phyloP scores from a whole-genome alignment of 2,888 invertebrate species.

The Lissocephala sabroskyi region DNA sequence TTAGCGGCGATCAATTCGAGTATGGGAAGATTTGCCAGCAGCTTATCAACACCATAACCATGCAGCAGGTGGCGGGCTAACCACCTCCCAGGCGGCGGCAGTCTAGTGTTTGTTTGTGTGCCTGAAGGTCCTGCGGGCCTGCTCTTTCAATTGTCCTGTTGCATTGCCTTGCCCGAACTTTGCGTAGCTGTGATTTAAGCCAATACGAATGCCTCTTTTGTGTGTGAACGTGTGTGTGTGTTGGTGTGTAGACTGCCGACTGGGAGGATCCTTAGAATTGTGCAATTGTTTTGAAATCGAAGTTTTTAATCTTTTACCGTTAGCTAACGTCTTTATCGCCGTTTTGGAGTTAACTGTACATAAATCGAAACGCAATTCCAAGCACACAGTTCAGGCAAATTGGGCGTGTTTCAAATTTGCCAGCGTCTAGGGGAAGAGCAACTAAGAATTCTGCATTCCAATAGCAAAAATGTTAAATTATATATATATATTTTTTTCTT shows the following conservation, averaged over 20 bases:
- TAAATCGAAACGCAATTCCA: too few relatives aligned
- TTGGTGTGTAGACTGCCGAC: not conserved
- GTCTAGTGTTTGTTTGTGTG: not conserved
- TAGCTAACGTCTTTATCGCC: too few relatives aligned
- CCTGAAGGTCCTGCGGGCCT: not conserved
- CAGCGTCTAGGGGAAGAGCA: too few relatives aligned
- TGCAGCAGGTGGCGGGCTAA: constrained; percentile 73
- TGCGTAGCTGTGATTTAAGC: constrained; percentile 57
- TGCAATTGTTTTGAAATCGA: too few relatives aligned
- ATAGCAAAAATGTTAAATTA: constrained; percentile 45
- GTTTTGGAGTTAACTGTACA: too few relatives aligned
- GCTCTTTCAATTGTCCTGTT: not conserved
- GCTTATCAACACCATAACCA: constrained; percentile 88
- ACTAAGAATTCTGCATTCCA: constrained; percentile 47
- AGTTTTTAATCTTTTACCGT: too few relatives aligned
- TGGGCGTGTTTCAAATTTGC: too few relatives aligned
- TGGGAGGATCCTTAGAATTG: too few relatives aligned
- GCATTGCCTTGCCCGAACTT: constrained; percentile 54
- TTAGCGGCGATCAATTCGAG: constrained; percentile 90
- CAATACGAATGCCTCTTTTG: constrained; percentile 29
- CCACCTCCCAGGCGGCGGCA: not conserved
- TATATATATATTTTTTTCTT: constrained; percentile 11
- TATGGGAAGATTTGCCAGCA: constrained; percentile 91
- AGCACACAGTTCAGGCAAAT: too few relatives aligned
- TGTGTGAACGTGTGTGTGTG: not conserved